Evolutionary conservation across 2,888 invertebrate species (phyloP).

Genomic region (Norana najaformis): DNA sequence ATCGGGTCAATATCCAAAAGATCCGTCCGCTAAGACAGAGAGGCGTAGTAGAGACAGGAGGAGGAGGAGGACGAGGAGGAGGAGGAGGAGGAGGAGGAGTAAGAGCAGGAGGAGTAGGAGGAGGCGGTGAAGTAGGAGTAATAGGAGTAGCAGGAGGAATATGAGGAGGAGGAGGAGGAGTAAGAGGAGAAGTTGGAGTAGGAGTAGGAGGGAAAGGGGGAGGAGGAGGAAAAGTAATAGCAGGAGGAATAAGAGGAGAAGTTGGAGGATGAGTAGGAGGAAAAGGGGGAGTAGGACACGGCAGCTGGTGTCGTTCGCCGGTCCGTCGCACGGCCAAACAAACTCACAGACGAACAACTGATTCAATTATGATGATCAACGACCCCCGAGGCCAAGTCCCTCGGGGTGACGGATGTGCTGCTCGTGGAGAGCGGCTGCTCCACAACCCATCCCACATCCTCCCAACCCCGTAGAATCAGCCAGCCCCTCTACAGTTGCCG

Average conservation of each 20-base stretch:
- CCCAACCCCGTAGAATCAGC: neutral
- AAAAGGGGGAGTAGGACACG: neutral
- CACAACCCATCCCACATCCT: neutral
- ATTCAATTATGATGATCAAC: constrained; percentile 13
- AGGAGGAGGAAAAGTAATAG: neutral
- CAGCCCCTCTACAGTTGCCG: neutral
- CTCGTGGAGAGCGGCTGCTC: neutral
- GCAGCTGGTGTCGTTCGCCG: neutral
- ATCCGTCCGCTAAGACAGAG: too few species aligned
- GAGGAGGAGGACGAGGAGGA: neutral
- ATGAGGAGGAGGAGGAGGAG: neutral
- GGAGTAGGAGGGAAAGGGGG: neutral
- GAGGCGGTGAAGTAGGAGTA: neutral
- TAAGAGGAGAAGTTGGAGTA: neutral
- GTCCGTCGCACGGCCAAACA: neutral
- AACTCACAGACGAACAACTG: neutral
- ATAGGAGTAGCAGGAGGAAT: neutral
- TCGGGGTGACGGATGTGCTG: neutral
- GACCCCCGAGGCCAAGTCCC: constrained; percentile 7
- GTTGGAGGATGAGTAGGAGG: neutral
- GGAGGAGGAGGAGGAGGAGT: neutral
- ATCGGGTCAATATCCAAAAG: too few species aligned
- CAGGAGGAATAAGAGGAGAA: neutral
- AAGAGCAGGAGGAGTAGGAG: neutral
- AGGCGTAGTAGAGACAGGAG: neutral